phyloP scores from a whole-genome alignment of 92 coral and sea anemone species.

The Phenganax subtilis region DNA sequence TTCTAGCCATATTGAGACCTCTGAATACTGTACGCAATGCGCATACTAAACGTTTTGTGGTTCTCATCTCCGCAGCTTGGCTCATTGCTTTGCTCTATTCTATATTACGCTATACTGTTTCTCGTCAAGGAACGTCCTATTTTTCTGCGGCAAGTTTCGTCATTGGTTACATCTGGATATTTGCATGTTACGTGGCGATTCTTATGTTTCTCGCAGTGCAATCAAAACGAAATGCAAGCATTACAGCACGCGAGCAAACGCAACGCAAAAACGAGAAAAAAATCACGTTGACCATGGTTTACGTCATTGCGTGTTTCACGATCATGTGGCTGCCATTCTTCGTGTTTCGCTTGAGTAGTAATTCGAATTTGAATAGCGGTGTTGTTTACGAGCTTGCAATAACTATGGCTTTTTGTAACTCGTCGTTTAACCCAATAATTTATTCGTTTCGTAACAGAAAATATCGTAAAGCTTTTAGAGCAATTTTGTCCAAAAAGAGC shows the following conservation, averaged over 20 bases:
- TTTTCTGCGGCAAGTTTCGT: constrained; percentile 57
- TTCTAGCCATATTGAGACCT: constrained; percentile 43
- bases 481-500: neutral
- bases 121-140: constrained; percentile 58
- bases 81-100: constrained; percentile 53
- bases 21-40: constrained; percentile 1
- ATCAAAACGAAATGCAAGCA: constrained; percentile 10
- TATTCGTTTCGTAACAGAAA: constrained; percentile 70
- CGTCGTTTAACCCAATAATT: constrained; percentile 63
- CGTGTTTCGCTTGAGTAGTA: constrained; percentile 56
- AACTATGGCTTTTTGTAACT: constrained; percentile 65
- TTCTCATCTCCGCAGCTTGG: constrained; percentile 19
- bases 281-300: constrained; percentile 63
- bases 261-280: constrained; percentile 51
- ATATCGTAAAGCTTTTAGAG: constrained; percentile 61
- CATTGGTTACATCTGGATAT: constrained; percentile 50
- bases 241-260: constrained; percentile 8
- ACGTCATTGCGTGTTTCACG: constrained; percentile 63
- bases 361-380: constrained; percentile 68
- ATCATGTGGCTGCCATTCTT: constrained; percentile 69
- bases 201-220: constrained; percentile 49
- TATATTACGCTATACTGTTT: constrained; percentile 47
- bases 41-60: neutral
- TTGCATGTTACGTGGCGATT: constrained; percentile 58
- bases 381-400: constrained; percentile 62